Evolutionary conservation across 2,888 invertebrate species (phyloP).

Genomic region (Drosophila pegasa): DNA sequence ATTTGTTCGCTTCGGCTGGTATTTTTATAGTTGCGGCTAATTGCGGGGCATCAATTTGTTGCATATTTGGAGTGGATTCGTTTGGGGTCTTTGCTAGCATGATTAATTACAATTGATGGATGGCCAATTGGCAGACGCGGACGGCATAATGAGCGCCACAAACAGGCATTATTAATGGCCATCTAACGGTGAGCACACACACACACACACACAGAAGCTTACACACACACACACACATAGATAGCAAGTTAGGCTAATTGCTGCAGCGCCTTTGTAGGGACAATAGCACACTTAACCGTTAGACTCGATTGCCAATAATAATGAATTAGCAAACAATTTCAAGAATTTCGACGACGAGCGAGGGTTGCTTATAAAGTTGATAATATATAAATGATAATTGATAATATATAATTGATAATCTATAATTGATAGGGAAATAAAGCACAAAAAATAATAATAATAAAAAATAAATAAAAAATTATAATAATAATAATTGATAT

Average conservation of each 20-base stretch:
- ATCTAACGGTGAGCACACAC: slow-evolving; percentile 36
- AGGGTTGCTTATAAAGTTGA: slow-evolving; percentile 16
- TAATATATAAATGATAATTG: too few relatives aligned
- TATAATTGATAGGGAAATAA: too few relatives aligned
- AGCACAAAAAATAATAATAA: background rate
- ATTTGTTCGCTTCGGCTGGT: slow-evolving; percentile 9
- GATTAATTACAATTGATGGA: slow-evolving; percentile 81
- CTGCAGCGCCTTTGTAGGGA: slow-evolving; percentile 34
- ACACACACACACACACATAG: slow-evolving; percentile 21
- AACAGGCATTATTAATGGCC: slow-evolving; percentile 71
- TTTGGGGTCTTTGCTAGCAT: slow-evolving; percentile 61
- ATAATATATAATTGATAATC: too few relatives aligned
- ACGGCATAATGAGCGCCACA: slow-evolving; percentile 59
- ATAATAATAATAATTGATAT: too few relatives aligned
- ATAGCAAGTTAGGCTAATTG: slow-evolving; percentile 60
- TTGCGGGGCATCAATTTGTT: slow-evolving; percentile 59
- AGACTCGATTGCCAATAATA: slow-evolving; percentile 73
- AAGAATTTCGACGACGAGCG: slow-evolving; percentile 32
- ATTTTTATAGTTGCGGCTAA: slow-evolving; percentile 49
- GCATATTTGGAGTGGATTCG: slow-evolving; percentile 57
- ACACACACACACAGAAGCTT: slow-evolving; percentile 26
- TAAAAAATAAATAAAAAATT: background rate
- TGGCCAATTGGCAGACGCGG: slow-evolving; percentile 71
- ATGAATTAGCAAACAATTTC: slow-evolving; percentile 78
- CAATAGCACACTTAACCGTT: slow-evolving; percentile 39